Evolutionary conservation across 2,888 invertebrate genomes (phyloP), one percentile per base, ranked within the genome.

Genomic region (Neoaliturus tenellus): DNA sequence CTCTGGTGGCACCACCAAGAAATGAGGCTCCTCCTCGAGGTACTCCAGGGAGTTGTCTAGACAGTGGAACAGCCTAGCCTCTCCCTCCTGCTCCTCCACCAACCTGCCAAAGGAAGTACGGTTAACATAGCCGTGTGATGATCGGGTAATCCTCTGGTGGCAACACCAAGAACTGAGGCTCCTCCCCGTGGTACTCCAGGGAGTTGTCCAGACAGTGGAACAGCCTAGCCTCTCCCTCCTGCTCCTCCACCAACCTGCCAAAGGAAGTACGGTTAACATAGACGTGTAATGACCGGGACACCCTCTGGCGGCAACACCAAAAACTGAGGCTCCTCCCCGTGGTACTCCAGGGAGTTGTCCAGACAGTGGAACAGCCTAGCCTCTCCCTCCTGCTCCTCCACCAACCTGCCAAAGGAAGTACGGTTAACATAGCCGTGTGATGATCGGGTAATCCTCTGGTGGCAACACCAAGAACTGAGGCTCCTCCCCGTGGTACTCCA

Each of bases 141-240:
- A 94, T 95, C 1, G 94, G 93, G 0, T 95, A 94, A 86, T 94
- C 91, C 0, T 93, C 92, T 1, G 92, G 91, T 17, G 94, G 93
- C 85, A 98, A 93, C 89, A 96, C 96, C 85, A 98, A 90, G 89
- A 92, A 95, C 88, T 95, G 95, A 0, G 93, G 92, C 41, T 97
- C 97, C 89, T 93, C 94, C 44, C 95, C 96, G 89, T 97, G 97
- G 89, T 97, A 98, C 88, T 96, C 95, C 86, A 95, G 92, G 0
- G 96, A 95, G 90, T 99, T 99, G 89, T 98, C 97, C 62, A 94
- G 92, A 86, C 95, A 94, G 90, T 96, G 97, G 90, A 97, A 98
- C 41, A 98, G 88, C 75, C 93, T 93, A 25, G 94, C 89, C 78
- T 86, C 85, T 86, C 87, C 86, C 86, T 87, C 82, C n/a, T n/a